Percentiles rank a stretch among this genome's conserved stretches.
These are phyloP conservation scores for Ichneumoninae sp. DNA, from an alignment of 2,888 invertebrate genomes.

Conservation along the genomic window DNA sequence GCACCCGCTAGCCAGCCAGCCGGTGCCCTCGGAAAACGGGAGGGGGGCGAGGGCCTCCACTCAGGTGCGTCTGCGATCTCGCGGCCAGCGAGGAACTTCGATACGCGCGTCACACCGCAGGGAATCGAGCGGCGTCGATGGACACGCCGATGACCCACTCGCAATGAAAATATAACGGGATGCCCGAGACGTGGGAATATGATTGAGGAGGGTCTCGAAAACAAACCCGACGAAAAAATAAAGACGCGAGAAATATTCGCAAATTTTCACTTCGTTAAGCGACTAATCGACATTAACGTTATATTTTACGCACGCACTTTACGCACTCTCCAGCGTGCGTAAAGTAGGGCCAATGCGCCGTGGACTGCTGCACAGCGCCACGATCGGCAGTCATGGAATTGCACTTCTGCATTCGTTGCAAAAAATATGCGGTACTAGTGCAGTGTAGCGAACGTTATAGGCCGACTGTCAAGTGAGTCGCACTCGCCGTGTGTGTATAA, in stretches of 20 bases:
- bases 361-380: too few species aligned
- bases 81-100: constrained; percentile 18
- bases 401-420: too few species aligned
- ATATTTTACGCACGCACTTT: too few species aligned
- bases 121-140: constrained; percentile 61
- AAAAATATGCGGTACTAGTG: too few species aligned
- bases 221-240: neutral
- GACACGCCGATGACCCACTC: constrained; percentile 82
- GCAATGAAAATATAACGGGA: constrained; percentile 82
- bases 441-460: too few species aligned
- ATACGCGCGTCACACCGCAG: constrained; percentile 54
- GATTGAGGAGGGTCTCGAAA: neutral
- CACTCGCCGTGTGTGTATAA: too few species aligned
- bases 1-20: constrained; percentile 70
- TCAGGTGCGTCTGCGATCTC: constrained; percentile 46
- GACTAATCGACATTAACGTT: neutral
- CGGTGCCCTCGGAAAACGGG: constrained; percentile 18
- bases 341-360: too few species aligned
- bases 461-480: too few species aligned
- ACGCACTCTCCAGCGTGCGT: too few species aligned
- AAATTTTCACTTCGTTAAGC: neutral
- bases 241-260: neutral
- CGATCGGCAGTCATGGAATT: too few species aligned
- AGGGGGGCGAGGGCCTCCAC: neutral
- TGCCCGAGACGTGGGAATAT: constrained; percentile 37